A percentile compares a stretch with the other conserved stretches of the same genome.
These are phyloP conservation scores for Typhlichthys eigenmanni DNA, from an alignment of 2,797 vertebrate species.

Conservation along the genomic window DNA sequence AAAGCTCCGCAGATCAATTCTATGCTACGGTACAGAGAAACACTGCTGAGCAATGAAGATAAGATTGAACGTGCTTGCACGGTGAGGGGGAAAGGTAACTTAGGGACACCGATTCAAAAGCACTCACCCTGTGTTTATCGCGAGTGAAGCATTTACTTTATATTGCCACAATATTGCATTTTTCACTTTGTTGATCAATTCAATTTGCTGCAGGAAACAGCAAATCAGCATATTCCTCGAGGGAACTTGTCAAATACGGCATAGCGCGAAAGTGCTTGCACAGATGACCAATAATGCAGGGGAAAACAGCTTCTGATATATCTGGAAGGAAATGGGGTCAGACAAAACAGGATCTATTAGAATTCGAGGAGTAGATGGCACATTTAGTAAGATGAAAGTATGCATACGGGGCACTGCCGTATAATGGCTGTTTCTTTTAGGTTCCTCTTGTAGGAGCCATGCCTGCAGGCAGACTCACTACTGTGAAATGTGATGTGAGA, in stretches of 20 bases:
- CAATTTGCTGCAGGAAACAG: slow-evolving; percentile 5
- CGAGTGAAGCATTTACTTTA: background rate
- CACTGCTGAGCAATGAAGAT: background rate
- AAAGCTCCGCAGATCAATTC: background rate
- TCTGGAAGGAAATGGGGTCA: slow-evolving; percentile 5
- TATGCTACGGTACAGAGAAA: background rate
- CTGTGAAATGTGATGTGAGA: slow-evolving; percentile 67
- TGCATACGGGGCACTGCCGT: slow-evolving; percentile 21
- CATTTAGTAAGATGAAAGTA: slow-evolving; percentile 32
- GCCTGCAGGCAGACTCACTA: slow-evolving; percentile 48
- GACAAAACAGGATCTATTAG: slow-evolving; percentile 14
- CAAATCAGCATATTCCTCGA: background rate
- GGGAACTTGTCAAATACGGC: background rate
- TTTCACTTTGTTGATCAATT: background rate
- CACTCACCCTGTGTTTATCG: background rate
- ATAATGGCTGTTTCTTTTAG: slow-evolving; percentile 35
- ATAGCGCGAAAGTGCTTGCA: background rate
- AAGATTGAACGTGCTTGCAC: background rate
- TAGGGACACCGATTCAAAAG: slow-evolving; percentile 1
- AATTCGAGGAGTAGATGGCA: slow-evolving; percentile 20
- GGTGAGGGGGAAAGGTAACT: background rate
- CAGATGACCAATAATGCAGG: slow-evolving; percentile 2
- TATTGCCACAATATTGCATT: background rate
- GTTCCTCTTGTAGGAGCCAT: slow-evolving; percentile 31
- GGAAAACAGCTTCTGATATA: background rate